Evolutionary conservation across 2,888 invertebrate genomes (phyloP).

Genomic region (Morpho deidamia): DNA sequence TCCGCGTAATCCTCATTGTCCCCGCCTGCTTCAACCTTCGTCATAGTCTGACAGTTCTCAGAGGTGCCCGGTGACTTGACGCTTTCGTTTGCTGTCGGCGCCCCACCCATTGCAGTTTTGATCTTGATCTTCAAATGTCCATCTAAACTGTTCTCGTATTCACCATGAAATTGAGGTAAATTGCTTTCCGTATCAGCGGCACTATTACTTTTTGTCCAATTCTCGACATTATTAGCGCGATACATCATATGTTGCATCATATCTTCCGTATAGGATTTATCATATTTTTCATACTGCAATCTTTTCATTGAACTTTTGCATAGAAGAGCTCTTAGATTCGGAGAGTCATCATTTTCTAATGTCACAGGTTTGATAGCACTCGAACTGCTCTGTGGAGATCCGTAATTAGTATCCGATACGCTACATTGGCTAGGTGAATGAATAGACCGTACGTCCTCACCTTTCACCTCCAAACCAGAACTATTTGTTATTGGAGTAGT

Average conservation of each 20-base stretch:
- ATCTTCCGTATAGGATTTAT: slow-evolving; percentile 48
- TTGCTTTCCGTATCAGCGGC: slow-evolving; percentile 52
- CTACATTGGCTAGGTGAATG: slow-evolving; percentile 61
- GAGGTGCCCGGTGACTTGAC: slow-evolving; percentile 57
- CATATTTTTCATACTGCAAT: slow-evolving; percentile 44
- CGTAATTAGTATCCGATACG: slow-evolving; percentile 54
- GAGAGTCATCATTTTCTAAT: slow-evolving; percentile 62
- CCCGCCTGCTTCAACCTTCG: slow-evolving; percentile 69
- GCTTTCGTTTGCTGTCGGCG: slow-evolving; percentile 44
- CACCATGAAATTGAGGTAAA: slow-evolving; percentile 70
- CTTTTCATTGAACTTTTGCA: slow-evolving; percentile 53
- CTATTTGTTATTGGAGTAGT: slow-evolving; percentile 33
- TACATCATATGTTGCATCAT: slow-evolving; percentile 47
- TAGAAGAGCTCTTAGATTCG: slow-evolving; percentile 79
- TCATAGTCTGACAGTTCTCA: slow-evolving; percentile 64
- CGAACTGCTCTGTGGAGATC: slow-evolving; percentile 54
- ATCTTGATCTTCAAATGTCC: slow-evolving; percentile 57
- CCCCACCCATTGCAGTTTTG: slow-evolving; percentile 56
- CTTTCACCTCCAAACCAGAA: slow-evolving; percentile 35
- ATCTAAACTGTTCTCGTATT: slow-evolving; percentile 46
- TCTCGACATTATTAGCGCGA: slow-evolving; percentile 41
- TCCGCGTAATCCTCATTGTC: slow-evolving; percentile 63
- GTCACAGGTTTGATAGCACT: slow-evolving; percentile 49
- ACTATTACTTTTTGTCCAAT: slow-evolving; percentile 60
- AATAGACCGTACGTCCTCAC: slow-evolving; percentile 47